Base-by-base conservation (phyloP, 2,888 invertebrate genomes). In the Thecophora atra region DNA sequence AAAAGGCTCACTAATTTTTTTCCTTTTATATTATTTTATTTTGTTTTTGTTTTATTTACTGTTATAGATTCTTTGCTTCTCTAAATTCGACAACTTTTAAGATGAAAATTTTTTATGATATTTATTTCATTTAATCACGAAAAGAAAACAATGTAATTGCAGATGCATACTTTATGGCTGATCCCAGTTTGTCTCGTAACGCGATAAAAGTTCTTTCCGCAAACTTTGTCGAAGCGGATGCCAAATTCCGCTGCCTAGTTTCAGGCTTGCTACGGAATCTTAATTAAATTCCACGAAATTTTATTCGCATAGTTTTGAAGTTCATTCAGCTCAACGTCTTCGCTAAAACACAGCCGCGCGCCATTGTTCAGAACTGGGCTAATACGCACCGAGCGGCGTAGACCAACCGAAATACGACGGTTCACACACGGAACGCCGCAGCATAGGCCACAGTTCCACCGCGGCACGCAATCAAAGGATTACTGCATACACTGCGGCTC, bases 231-330 rank as follows among this genome's bases (percentile, higher is more conserved):
- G 47, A 47, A 5, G 17, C 8, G 60, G 2, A 26, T 24, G 30
- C 15, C 44, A 47, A 47, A 47, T 47, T 26, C 47, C 26, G 26
- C 24, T 8, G 42, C 47, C 24, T 64, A 21, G 17, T 44, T 64
- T 24, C 13, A 64, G 47, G 26, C 64, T 64, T 64, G 13, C 24
- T 21, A 8, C 17, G 30, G 24, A 64, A 47, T 64, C 17, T 64
- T 47, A 44, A 42, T 64, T 64, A 64, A 64, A 64, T 64, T 64
- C 47, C 64, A 26, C 26, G 15, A 47, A 11, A 58, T 58, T 54
- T 26, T 58, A 15, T 58, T 8, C 24, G 26, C 6, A 28, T 13
- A 28, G 17, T 26, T 6, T 58, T 15, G 24, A 17, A 58, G 26
- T 58, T 28, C 15, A 58, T 26, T 24, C 24, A 58, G 37, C 37